Percentiles rank a stretch among this genome's conserved stretches.
phyloP scores from a whole-genome alignment of 1,140 invertebrate genomes.

The Drosophila novamexicana region DNA sequence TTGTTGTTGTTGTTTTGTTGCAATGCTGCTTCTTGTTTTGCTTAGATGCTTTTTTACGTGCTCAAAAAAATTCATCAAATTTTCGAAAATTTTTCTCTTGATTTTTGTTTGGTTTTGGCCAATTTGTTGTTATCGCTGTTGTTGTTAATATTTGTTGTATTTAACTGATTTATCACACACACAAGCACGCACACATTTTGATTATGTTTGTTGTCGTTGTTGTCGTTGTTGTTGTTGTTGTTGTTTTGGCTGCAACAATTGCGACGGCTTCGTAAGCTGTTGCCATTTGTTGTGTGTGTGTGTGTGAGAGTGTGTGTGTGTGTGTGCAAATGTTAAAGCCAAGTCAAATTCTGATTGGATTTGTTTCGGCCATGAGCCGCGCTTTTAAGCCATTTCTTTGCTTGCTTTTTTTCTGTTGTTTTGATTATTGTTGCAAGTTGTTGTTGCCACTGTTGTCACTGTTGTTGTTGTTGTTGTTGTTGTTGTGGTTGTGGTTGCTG shows the following conservation, averaged over 20 bases:
- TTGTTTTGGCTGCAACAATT: slow-evolving; percentile 43
- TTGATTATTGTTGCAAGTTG: slow-evolving; percentile 21
- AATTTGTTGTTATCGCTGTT: slow-evolving; percentile 22
- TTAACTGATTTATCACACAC: background rate
- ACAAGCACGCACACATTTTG: slow-evolving; percentile 6
- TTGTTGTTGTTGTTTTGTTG: slow-evolving; percentile 16
- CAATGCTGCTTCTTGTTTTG: slow-evolving; percentile 27
- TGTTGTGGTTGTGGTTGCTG: slow-evolving; percentile 29
- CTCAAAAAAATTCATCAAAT: slow-evolving; percentile 72
- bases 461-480: slow-evolving; percentile 31
- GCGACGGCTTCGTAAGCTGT: slow-evolving; percentile 44
- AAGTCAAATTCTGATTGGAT: slow-evolving; percentile 31
- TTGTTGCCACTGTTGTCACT: slow-evolving; percentile 28
- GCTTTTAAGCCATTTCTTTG: background rate
- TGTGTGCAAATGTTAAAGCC: slow-evolving; percentile 10
- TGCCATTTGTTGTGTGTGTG: slow-evolving; percentile 24
- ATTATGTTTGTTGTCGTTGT: slow-evolving; percentile 5
- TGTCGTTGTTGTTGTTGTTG: slow-evolving; percentile 41
- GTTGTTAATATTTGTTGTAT: slow-evolving; percentile 8
- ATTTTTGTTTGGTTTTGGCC: slow-evolving; percentile 29
- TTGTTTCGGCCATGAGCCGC: slow-evolving; percentile 9
- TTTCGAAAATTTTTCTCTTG: slow-evolving; percentile 17
- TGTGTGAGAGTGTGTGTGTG: background rate
- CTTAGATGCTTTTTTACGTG: slow-evolving; percentile 59
- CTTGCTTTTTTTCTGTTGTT: slow-evolving; percentile 27